Conservation (phyloP, 2,797 vertebrate species). For the Melanotaenia pygmaea region DNA sequence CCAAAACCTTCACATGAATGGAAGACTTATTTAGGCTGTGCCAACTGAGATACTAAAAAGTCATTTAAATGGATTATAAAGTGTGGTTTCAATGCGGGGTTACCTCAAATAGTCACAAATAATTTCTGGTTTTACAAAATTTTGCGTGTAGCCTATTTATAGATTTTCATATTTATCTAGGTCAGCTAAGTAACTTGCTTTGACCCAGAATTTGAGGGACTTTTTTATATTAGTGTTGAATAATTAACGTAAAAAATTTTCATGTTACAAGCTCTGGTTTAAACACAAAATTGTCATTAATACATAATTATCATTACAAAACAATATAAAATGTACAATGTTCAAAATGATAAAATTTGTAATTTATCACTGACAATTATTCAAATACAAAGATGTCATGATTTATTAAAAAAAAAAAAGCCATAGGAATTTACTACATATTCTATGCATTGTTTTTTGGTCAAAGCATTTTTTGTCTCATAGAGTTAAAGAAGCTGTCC, state of each 20-base stretch:
- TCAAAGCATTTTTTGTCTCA: too few relatives aligned
- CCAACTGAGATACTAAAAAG: not conserved
- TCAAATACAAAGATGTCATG: not conserved
- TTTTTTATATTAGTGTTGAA: not conserved
- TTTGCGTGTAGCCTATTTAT: not conserved
- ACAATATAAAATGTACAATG: not conserved
- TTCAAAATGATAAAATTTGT: not conserved
- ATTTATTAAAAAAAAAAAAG: not conserved
- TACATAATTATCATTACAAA: not conserved
- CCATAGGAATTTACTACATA: not conserved
- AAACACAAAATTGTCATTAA: not conserved
- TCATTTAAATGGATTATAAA: not conserved
- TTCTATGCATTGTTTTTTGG: too few relatives aligned
- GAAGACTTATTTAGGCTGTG: not conserved
- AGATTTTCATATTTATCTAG: not conserved
- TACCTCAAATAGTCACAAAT: not conserved
- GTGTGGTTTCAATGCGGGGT: not conserved
- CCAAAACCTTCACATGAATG: conserved; percentile 82
- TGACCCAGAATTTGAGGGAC: not conserved
- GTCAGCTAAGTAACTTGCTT: not conserved
- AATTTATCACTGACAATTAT: not conserved
- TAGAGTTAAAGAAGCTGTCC: too few relatives aligned
- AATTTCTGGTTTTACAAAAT: not conserved
- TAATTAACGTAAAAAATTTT: not conserved
- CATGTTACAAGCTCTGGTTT: not conserved